These are phyloP conservation scores for Elegia similella DNA, from an alignment of 2,888 invertebrate genomes.

Conservation along the genomic window DNA sequence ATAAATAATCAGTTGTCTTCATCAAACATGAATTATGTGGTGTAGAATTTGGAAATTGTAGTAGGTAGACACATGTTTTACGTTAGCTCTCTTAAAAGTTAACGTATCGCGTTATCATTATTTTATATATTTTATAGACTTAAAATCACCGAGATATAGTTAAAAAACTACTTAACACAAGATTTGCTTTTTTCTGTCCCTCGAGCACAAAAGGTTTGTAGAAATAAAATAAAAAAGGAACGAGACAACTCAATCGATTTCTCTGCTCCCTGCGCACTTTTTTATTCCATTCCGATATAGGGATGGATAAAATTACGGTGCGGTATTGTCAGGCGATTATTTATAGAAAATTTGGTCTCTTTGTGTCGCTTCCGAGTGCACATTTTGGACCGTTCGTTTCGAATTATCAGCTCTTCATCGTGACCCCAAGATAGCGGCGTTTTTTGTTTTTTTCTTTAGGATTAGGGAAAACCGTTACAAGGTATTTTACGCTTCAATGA, in stretches of 20 bases:
- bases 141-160: background rate
- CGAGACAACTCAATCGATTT: slow-evolving; percentile 47
- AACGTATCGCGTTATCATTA: too few species aligned
- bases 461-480: slow-evolving; percentile 49
- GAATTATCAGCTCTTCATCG: slow-evolving; percentile 51
- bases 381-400: slow-evolving; percentile 48
- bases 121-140: too few species aligned
- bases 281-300: slow-evolving; percentile 74
- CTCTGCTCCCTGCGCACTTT: slow-evolving; percentile 51
- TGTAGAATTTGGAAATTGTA: too few species aligned
- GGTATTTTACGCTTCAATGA: slow-evolving; percentile 21
- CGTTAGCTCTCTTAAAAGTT: too few species aligned
- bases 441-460: slow-evolving; percentile 43
- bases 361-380: slow-evolving; percentile 69
- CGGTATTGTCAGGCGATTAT: slow-evolving; percentile 76
- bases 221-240: slow-evolving; percentile 22
- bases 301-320: slow-evolving; percentile 76
- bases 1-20: too few species aligned
- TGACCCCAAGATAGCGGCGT: slow-evolving; percentile 54
- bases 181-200: background rate
- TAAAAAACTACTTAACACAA: background rate
- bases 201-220: slow-evolving; percentile 1
- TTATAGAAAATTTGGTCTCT: slow-evolving; percentile 78
- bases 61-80: too few species aligned
- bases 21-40: too few species aligned